phyloP scores from a whole-genome alignment of 2,888 invertebrate species.

The Cryptops parisi region DNA sequence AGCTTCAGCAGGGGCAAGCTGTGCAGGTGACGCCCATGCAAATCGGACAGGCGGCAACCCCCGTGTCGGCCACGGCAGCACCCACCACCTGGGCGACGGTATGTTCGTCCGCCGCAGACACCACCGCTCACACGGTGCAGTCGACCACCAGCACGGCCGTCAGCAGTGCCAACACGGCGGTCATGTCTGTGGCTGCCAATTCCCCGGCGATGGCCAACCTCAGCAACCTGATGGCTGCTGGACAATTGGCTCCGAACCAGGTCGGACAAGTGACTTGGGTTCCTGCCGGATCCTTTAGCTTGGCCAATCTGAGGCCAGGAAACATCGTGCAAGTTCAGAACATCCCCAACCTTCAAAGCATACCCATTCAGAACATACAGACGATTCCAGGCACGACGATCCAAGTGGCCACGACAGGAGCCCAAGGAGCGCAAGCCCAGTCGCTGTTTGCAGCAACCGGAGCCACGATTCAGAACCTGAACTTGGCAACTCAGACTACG shows the following conservation, averaged over 20 bases:
- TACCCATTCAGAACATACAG: slow-evolving; percentile 15
- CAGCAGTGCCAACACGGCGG: slow-evolving; percentile 37
- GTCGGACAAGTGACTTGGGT: slow-evolving; percentile 21
- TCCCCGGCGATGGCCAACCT: background rate
- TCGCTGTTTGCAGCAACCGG: background rate
- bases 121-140: slow-evolving; percentile 21
- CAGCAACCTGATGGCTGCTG: slow-evolving; percentile 22
- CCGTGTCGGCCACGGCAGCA: background rate
- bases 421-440: slow-evolving; percentile 5
- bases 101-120: background rate
- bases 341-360: slow-evolving; percentile 12
- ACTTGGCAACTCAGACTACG: slow-evolving; percentile 4
- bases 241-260: slow-evolving; percentile 22
- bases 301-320: slow-evolving; percentile 14
- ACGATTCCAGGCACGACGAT: slow-evolving; percentile 5
- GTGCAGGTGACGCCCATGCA: slow-evolving; percentile 39
- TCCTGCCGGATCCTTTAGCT: slow-evolving; percentile 18
- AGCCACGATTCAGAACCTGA: slow-evolving; percentile 4
- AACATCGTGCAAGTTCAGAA: slow-evolving; percentile 16
- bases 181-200: background rate
- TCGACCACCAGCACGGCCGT: slow-evolving; percentile 41
- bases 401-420: slow-evolving; percentile 1
- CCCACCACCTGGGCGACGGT: background rate
- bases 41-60: slow-evolving; percentile 43
- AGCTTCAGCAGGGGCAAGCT: slow-evolving; percentile 11